phyloP scores from a whole-genome alignment of 2,113 vertebrate genomes.

The Meriones unguiculatus region DNA sequence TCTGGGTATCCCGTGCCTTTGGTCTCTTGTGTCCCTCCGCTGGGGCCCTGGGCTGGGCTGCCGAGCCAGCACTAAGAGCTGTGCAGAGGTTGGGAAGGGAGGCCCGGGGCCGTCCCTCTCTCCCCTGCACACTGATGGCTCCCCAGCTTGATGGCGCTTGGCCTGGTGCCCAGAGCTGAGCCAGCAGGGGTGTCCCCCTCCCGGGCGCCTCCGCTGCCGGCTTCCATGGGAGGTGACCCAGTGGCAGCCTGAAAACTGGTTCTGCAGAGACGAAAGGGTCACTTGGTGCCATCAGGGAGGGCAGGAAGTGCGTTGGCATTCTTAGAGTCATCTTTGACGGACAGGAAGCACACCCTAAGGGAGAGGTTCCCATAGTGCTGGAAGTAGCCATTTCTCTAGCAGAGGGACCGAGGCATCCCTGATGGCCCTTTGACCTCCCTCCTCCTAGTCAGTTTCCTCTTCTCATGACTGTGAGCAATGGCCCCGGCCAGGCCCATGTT shows the following conservation, averaged over 20 bases:
- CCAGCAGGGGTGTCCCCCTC: background rate
- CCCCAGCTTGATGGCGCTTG: background rate
- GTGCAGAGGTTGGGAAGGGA: background rate
- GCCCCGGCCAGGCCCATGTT: background rate
- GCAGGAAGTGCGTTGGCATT: background rate
- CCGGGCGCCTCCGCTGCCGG: background rate
- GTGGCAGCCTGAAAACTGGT: background rate
- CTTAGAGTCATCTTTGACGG: background rate
- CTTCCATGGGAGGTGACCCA: background rate
- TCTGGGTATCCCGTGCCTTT: background rate
- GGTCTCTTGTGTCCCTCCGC: background rate
- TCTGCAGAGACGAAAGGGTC: conserved; percentile 3
- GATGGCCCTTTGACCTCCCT: background rate
- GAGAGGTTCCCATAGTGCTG: background rate
- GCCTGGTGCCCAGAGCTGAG: background rate
- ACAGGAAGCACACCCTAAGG: background rate
- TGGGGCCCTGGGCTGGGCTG: too few species aligned
- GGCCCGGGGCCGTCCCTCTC: background rate
- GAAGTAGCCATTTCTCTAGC: background rate
- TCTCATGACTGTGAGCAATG: fast-evolving
- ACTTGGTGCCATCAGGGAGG: background rate
- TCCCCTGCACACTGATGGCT: background rate
- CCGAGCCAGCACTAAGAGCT: background rate
- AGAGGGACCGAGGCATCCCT: background rate
- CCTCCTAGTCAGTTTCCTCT: fast-evolving